Evolutionary conservation across 2,888 invertebrate genomes (phyloP).

Genomic region (Drosophila macrospina): DNA sequence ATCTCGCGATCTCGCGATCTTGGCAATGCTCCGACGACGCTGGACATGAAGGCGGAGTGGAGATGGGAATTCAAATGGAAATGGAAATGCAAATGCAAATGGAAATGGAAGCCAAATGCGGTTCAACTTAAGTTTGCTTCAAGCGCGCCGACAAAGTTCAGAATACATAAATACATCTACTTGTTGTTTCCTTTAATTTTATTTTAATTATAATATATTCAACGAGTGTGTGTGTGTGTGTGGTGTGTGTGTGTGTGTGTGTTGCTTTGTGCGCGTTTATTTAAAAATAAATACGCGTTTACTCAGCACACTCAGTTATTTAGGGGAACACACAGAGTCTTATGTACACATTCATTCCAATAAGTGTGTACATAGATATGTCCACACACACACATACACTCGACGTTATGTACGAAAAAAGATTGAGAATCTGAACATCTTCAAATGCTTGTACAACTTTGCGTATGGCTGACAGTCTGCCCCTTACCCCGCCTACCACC

Average conservation of each 20-base stretch:
- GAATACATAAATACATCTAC: conserved; percentile 16
- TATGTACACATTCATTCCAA: background rate
- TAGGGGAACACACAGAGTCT: conserved; percentile 5
- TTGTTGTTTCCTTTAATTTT: conserved; percentile 54
- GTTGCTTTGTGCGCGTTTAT: conserved; percentile 37
- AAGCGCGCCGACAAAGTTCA: conserved; percentile 73
- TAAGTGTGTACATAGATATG: background rate
- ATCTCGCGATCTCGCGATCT: conserved; percentile 50
- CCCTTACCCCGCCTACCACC: background rate
- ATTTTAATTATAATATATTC: conserved; percentile 63
- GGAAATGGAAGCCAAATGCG: conserved; percentile 29
- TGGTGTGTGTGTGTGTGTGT: conserved; percentile 4
- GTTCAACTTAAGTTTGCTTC: conserved; percentile 52
- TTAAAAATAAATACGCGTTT: conserved; percentile 37
- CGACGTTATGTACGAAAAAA: conserved; percentile 11
- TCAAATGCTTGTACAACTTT: conserved; percentile 32
- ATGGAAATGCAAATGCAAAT: conserved; percentile 16
- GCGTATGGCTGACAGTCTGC: conserved; percentile 42
- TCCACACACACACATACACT: conserved; percentile 6
- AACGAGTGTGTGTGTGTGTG: conserved; percentile 18
- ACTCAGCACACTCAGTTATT: conserved; percentile 6
- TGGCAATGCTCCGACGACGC: conserved; percentile 18
- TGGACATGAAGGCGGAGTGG: conserved; percentile 11
- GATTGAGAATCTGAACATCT: conserved; percentile 31
- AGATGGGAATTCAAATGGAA: conserved; percentile 13